Conservation (phyloP, 2,888 invertebrate species). For the Pandemis corylana region DNA sequence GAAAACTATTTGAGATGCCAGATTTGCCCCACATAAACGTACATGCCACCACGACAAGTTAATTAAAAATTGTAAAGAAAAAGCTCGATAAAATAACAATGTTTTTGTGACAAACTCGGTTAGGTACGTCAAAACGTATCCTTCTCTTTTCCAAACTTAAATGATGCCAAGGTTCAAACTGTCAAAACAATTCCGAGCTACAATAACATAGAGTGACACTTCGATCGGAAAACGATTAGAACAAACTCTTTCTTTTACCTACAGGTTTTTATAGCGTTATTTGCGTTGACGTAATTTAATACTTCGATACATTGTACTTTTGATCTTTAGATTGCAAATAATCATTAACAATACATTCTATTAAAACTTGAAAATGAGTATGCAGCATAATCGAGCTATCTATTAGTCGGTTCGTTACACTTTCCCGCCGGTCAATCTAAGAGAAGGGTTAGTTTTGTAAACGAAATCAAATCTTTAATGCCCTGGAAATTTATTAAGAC, state of each 20-base stretch:
- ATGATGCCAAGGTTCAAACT: slow-evolving; percentile 13
- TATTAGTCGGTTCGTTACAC: not conserved
- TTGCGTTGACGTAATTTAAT: not conserved
- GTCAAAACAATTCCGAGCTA: slow-evolving; percentile 16
- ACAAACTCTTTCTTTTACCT: not conserved
- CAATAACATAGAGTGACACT: slow-evolving; percentile 10
- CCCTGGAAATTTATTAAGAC: too few relatives aligned
- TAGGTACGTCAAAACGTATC: slow-evolving; percentile 7
- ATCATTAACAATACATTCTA: not conserved
- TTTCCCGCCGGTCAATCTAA: too few relatives aligned
- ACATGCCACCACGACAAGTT: too few relatives aligned
- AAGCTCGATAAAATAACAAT: not conserved
- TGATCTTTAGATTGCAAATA: too few relatives aligned
- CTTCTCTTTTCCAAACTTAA: slow-evolving; percentile 12
- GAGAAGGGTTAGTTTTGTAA: too few relatives aligned
- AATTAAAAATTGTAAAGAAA: too few relatives aligned
- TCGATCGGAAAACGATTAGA: slow-evolving; percentile 11
- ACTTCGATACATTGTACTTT: not conserved
- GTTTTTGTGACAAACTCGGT: slow-evolving; percentile 8
- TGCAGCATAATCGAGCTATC: too few relatives aligned
- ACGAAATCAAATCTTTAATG: too few relatives aligned
- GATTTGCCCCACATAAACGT: too few relatives aligned
- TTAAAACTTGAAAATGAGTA: too few relatives aligned
- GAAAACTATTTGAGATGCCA: too few relatives aligned
- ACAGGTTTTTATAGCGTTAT: not conserved